These are phyloP conservation scores for Patiria pectinifera DNA, from an alignment of 53 echinoderm and acorn worm species.

Conservation along the genomic window DNA sequence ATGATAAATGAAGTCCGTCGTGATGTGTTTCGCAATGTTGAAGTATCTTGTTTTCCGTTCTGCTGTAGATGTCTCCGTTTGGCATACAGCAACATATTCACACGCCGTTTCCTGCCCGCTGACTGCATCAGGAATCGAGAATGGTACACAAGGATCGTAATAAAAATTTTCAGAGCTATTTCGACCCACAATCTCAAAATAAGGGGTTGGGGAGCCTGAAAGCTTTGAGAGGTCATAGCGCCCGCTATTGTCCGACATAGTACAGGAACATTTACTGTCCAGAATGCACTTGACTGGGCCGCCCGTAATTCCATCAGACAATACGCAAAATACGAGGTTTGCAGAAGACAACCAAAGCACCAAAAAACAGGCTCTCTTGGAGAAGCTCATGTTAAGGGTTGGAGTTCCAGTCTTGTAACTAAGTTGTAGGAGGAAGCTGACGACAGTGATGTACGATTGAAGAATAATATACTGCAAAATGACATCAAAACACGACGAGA, in stretches of 20 bases:
- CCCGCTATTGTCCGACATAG: constrained; percentile 38
- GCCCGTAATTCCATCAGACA: background rate
- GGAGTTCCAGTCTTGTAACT: no score
- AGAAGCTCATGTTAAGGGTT: background rate
- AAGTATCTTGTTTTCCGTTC: constrained; percentile 9
- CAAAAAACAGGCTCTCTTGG: background rate
- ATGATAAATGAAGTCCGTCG: constrained; percentile 23
- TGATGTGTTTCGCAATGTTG: constrained; percentile 34
- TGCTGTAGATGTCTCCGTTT: background rate
- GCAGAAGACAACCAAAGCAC: background rate
- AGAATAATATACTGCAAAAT: no score
- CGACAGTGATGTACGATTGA: no score
- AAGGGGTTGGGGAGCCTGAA: background rate
- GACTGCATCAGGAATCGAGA: background rate
- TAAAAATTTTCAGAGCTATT: constrained; percentile 30
- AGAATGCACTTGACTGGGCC: background rate
- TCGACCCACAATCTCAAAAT: constrained; percentile 20
- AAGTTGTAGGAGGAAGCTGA: no score
- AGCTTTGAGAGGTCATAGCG: constrained; percentile 51
- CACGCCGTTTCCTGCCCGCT: constrained; percentile 15
- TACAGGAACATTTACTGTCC: constrained; percentile 20
- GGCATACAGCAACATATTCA: constrained; percentile 38
- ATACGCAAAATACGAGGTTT: background rate
- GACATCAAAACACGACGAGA: no score
- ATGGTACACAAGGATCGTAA: constrained; percentile 61